Evolutionary conservation across 1,140 invertebrate species (phyloP).

Genomic region (Stenopsyche tienmushanensis): DNA sequence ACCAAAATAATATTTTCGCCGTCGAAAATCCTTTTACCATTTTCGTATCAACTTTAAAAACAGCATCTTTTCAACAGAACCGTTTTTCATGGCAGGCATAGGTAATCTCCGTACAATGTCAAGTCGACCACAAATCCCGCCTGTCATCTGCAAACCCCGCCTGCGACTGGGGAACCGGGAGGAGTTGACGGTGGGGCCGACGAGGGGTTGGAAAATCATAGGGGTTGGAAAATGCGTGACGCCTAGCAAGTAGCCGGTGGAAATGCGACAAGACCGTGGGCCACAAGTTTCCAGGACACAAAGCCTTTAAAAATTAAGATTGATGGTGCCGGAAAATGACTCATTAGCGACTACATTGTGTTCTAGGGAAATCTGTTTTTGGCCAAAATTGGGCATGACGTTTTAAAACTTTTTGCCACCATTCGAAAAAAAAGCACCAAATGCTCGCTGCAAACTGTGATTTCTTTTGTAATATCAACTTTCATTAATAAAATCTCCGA

Average conservation of each 20-base stretch:
- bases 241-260: conserved; percentile 12
- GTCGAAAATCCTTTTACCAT: background rate
- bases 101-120: conserved; percentile 38
- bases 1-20: too few species aligned
- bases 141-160: conserved; percentile 39
- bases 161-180: background rate
- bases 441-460: too few species aligned
- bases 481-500: too few species aligned
- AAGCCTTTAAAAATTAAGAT: conserved; percentile 39
- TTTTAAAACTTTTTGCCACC: too few species aligned
- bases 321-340: conserved; percentile 31
- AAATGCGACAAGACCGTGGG: background rate
- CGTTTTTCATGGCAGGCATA: conserved; percentile 1
- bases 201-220: background rate
- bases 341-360: conserved; percentile 24
- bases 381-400: background rate
- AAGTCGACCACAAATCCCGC: conserved; percentile 38
- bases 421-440: too few species aligned
- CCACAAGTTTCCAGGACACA: conserved; percentile 17
- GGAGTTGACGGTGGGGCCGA: background rate
- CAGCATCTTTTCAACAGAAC: background rate
- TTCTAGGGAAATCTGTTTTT: conserved; percentile 16
- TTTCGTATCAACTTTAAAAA: background rate
- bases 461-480: too few species aligned
- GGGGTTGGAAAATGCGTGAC: conserved; percentile 4